phyloP scores from a whole-genome alignment of 2,113 vertebrate genomes.

The Paradoxurus hermaphroditus region DNA sequence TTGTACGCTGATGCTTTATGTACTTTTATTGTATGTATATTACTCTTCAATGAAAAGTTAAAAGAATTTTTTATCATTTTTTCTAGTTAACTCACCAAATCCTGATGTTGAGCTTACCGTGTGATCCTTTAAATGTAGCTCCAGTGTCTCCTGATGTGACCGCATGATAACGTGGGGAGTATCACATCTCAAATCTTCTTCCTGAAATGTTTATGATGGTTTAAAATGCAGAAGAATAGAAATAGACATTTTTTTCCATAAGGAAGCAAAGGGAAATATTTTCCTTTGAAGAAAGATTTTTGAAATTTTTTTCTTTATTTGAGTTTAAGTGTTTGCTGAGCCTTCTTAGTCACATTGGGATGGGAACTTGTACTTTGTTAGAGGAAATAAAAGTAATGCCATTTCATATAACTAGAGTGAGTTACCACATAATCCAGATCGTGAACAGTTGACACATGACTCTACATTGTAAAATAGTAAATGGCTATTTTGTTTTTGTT shows the following conservation, averaged over 20 bases:
- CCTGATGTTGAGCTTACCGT: not conserved
- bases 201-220: not conserved
- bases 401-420: not conserved
- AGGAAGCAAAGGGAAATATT: not conserved
- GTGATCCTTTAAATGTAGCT: not conserved
- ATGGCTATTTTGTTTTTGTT: not conserved
- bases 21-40: not conserved
- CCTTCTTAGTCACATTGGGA: not conserved
- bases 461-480: not conserved
- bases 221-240: not conserved
- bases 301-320: not conserved
- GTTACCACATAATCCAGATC: not conserved
- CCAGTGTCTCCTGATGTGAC: not conserved
- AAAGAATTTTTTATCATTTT: not conserved
- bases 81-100: not conserved
- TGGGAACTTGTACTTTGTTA: not conserved
- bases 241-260: not conserved
- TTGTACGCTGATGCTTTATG: not conserved
- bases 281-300: not conserved
- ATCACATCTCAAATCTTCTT: not conserved
- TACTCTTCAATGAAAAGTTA: not conserved
- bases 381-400: not conserved
- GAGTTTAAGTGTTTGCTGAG: not conserved
- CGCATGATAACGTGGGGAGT: not conserved
- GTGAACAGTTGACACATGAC: not conserved